Percentiles rank a stretch among this genome's conserved stretches.
Evolutionary conservation across 2,797 vertebrate species (phyloP).

Genomic region (Otus scops): DNA sequence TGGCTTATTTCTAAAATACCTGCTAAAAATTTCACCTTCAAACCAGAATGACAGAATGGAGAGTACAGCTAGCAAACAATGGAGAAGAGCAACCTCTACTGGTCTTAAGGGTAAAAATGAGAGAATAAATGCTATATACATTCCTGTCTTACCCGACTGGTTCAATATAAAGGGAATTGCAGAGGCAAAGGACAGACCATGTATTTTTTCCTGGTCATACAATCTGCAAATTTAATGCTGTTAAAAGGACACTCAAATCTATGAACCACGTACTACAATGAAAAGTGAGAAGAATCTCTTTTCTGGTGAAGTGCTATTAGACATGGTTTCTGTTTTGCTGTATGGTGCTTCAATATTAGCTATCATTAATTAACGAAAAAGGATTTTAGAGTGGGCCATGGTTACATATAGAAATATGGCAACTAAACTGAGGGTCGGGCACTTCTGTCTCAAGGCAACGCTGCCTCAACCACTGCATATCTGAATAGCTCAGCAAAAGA

Average conservation of each 20-base stretch:
- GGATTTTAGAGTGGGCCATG: neutral
- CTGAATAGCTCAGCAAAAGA: neutral
- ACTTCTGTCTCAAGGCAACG: neutral
- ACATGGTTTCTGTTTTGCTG: neutral
- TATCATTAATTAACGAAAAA: neutral
- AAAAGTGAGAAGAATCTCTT: neutral
- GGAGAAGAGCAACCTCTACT: neutral
- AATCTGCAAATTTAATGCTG: neutral
- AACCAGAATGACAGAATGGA: neutral
- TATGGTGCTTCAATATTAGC: neutral
- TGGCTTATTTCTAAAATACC: neutral
- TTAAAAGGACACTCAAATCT: neutral
- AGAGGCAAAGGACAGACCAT: accelerated
- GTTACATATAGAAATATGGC: neutral
- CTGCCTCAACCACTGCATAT: neutral
- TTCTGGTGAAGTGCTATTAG: neutral
- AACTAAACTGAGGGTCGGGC: neutral
- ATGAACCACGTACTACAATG: neutral
- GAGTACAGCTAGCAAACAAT: neutral
- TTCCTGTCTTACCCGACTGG: neutral
- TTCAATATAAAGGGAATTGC: neutral
- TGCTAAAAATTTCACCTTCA: neutral
- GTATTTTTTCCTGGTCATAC: neutral
- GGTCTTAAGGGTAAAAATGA: neutral
- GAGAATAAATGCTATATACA: neutral